These are phyloP conservation scores for Pollachius pollachius DNA, from an alignment of 2,113 vertebrate species.

Conservation along the genomic window DNA sequence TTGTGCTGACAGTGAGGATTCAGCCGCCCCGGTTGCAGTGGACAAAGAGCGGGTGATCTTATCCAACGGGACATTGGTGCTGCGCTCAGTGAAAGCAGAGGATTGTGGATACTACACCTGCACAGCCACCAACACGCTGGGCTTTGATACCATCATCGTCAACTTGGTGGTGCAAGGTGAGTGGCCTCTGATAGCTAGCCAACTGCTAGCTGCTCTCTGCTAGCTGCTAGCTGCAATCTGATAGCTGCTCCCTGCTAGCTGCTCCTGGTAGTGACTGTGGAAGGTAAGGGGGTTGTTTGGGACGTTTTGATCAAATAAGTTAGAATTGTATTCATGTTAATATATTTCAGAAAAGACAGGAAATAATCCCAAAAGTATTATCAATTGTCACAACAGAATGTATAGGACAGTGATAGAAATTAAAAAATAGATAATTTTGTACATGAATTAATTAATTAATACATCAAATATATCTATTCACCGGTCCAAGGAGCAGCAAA, in stretches of 20 bases:
- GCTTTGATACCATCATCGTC: conserved; percentile 97
- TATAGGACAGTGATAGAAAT: too few relatives aligned
- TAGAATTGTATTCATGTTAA: neutral
- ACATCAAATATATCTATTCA: too few relatives aligned
- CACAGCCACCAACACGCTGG: conserved; percentile 94
- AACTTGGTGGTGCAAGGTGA: conserved; percentile 97
- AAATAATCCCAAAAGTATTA: too few relatives aligned
- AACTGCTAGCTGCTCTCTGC: too few relatives aligned
- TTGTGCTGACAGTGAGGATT: conserved; percentile 81
- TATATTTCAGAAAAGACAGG: too few relatives aligned
- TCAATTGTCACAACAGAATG: too few relatives aligned
- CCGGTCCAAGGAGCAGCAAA: too few relatives aligned
- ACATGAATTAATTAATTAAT: too few relatives aligned
- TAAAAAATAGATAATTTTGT: too few relatives aligned
- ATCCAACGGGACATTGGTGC: conserved; percentile 87
- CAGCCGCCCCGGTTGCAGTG: conserved; percentile 84
- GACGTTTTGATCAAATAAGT: neutral
- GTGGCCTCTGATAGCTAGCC: conserved; percentile 9
- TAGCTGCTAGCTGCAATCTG: too few relatives aligned
- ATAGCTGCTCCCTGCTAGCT: too few relatives aligned
- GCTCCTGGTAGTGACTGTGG: too few relatives aligned
- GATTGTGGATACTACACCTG: conserved; percentile 98
- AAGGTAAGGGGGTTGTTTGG: neutral
- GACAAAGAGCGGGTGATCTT: conserved; percentile 90
- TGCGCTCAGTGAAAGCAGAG: conserved; percentile 92